Conservation (phyloP, 2,113 vertebrate species). For the Platycercus adscitus region DNA sequence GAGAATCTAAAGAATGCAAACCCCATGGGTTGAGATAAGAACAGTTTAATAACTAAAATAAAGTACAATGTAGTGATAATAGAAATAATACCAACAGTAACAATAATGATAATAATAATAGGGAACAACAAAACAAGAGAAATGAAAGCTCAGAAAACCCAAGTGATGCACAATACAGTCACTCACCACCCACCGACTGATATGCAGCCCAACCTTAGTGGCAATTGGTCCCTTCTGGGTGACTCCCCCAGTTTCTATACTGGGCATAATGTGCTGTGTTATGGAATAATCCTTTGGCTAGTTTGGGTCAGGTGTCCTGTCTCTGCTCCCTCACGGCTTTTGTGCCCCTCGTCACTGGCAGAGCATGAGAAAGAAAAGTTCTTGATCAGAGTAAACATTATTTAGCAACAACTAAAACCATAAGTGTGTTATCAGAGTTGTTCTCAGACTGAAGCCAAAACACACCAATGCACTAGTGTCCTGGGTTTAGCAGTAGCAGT, state of each 20-base stretch:
- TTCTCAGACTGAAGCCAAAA: too few species aligned
- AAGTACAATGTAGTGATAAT: background rate
- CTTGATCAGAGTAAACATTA: background rate
- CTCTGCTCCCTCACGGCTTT: background rate
- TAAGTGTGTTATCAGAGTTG: too few species aligned
- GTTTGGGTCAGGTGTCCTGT: background rate
- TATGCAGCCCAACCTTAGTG: background rate
- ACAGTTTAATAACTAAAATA: background rate
- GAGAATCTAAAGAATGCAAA: background rate
- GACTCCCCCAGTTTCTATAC: background rate
- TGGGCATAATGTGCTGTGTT: background rate
- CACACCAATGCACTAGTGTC: too few species aligned
- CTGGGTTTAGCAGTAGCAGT: too few species aligned
- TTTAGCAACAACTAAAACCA: too few species aligned
- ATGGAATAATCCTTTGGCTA: background rate
- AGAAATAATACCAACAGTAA: background rate
- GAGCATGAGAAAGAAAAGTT: background rate
- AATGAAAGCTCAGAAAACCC: background rate
- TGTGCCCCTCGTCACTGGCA: background rate
- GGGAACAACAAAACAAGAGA: background rate
- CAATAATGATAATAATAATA: background rate
- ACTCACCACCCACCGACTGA: background rate
- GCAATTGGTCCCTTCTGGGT: background rate
- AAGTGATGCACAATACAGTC: background rate
- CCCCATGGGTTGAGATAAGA: background rate